Conservation (phyloP, 2,888 invertebrate species). For the Pollenia amentaria region DNA sequence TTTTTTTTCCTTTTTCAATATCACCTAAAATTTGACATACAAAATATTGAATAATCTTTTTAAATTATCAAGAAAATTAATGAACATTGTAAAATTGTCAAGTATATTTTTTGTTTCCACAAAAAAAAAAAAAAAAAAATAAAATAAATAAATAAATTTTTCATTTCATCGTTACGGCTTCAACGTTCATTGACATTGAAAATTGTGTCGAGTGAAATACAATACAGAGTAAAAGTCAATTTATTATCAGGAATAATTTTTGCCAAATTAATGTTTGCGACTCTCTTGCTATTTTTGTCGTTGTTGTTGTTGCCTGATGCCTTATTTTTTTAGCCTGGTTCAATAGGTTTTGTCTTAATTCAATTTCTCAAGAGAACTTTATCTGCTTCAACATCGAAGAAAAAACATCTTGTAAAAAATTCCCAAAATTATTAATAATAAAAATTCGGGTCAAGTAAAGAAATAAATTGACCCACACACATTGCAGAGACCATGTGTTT, state of each 20-base stretch:
- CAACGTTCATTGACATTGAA: constrained; percentile 70
- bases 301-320: not conserved
- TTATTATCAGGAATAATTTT: constrained; percentile 48
- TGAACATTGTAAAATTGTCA: constrained; percentile 41
- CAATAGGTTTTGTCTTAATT: constrained; percentile 33
- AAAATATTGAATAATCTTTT: constrained; percentile 46
- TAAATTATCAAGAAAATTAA: constrained; percentile 40
- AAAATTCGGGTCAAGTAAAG: constrained; percentile 63
- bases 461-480: constrained; percentile 56
- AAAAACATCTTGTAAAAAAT: constrained; percentile 32
- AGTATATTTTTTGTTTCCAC: constrained; percentile 22
- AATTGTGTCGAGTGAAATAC: constrained; percentile 55
- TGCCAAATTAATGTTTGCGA: constrained; percentile 31
- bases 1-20: not conserved
- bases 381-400: constrained; percentile 25
- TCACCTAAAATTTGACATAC: not conserved
- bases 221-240: constrained; percentile 58
- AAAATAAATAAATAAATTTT: constrained; percentile 8
- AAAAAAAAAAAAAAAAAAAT: not conserved
- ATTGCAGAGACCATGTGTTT: constrained; percentile 11
- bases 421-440: constrained; percentile 38
- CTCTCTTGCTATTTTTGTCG: no score
- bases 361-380: constrained; percentile 44
- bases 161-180: constrained; percentile 42
- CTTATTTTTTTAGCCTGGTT: constrained; percentile 36